Evolutionary conservation across 2,113 vertebrate species (phyloP), one percentile per base, ranked within the genome.

Genomic region (Cephalopholis sonnerati): DNA sequence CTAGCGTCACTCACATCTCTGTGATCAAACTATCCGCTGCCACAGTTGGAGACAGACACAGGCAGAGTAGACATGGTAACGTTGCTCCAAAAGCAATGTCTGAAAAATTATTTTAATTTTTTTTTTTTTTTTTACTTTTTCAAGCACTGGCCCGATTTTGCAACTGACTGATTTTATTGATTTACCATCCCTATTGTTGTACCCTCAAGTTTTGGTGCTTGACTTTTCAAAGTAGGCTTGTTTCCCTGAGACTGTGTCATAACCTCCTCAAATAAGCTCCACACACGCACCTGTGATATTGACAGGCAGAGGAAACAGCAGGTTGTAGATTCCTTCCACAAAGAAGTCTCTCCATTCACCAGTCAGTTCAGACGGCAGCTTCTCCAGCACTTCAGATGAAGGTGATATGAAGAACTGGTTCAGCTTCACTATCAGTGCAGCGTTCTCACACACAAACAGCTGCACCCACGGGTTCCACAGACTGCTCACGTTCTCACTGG

Each of bases 271-370:
- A 68, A 41, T 64, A n/a, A 81, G 55, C 48, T 24, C 0, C 7
- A 41, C 46, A 67, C 48, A 71, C 61, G 0, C 92, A 96, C 98
- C 96, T 92, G 96, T 96, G 86, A 98, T 93, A 74, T 93, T 97
- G 82, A 97, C 93, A 77, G 98, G 94, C 87, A 99, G 94, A 72
- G 97, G 97, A 82, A 99, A 92, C 48, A 99, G 93, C 91, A 98
- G 93, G 90, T 89, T 96, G 93, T 97, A 96, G 92, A 99, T 96
- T 87, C 97, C 98, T 64, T 97, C 96, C 7, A 96, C 90, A 81
- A 99, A 99, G 94, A 99, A 99, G 69, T 98, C 97, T 15, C 92
- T 95, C 98, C 98, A 99, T 94, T 99, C 98, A 3, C 79, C 91
- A 48, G 91, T 78, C 54, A 99, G 95, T 64, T 97, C 96, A 57